Conservation (phyloP, 2,888 invertebrate species). For the Labia minor region DNA sequence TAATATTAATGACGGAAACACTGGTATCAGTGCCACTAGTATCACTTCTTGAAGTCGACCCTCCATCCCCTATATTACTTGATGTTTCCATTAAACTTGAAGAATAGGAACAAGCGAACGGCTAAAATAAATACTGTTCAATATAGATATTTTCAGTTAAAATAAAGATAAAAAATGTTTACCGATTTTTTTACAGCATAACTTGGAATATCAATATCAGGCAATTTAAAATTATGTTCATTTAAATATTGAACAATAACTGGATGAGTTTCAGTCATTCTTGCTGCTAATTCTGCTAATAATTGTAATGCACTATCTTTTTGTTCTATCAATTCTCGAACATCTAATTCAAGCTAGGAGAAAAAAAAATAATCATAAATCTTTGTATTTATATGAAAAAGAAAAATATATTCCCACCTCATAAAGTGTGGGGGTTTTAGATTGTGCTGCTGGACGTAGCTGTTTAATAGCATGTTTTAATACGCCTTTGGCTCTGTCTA, state of each 20-base stretch:
- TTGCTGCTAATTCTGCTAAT: conserved; percentile 41
- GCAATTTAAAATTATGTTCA: conserved; percentile 34
- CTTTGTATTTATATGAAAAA: no score
- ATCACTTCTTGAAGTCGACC: background rate
- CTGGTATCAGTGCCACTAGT: background rate
- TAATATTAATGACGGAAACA: background rate
- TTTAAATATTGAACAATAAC: conserved; percentile 36
- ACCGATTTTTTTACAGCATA: background rate
- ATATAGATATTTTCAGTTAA: no score
- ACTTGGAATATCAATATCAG: conserved; percentile 24
- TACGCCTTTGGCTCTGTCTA: conserved; percentile 36
- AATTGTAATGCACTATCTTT: conserved; percentile 46
- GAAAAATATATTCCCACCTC: background rate
- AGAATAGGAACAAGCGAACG: background rate
- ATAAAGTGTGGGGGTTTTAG: background rate
- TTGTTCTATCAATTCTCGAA: conserved; percentile 47
- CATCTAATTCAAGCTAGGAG: conserved; percentile 39
- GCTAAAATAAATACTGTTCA: background rate
- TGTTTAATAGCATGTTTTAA: background rate
- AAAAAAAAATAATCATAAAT: no score
- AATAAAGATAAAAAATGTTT: no score
- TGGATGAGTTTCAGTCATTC: conserved; percentile 36
- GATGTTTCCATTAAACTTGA: background rate
- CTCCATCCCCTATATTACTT: background rate
- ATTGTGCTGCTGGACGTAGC: background rate